Evolutionary conservation across 2,888 invertebrate species (phyloP).

Genomic region (Pollenia amentaria): DNA sequence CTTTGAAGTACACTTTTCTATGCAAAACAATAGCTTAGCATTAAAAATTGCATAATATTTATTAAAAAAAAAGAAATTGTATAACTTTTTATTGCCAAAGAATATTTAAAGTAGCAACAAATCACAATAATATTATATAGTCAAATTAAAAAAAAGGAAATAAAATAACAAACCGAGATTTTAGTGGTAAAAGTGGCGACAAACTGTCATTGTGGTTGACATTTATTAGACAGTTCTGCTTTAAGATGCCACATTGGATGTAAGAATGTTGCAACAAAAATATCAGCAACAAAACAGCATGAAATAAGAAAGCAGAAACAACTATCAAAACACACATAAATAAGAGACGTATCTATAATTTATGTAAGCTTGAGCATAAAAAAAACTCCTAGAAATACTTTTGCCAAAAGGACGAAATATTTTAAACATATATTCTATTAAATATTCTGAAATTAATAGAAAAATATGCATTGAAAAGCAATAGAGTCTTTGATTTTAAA

Average conservation of each 20-base stretch:
- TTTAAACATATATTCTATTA: conserved; percentile 18
- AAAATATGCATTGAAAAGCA: neutral
- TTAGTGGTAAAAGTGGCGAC: conserved; percentile 71
- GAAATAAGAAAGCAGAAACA: conserved; percentile 5
- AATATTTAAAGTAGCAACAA: conserved; percentile 46
- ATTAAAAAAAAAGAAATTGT: conserved; percentile 3
- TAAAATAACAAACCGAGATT: conserved; percentile 57
- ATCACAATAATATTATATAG: neutral
- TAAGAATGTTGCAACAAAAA: conserved; percentile 15
- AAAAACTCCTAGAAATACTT: neutral
- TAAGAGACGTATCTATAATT: neutral
- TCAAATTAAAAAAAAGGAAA: conserved; percentile 36
- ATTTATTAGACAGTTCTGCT: conserved; percentile 68
- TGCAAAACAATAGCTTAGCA: conserved; percentile 38
- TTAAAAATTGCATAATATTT: conserved; percentile 53
- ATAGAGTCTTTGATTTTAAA: neutral
- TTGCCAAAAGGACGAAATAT: neutral
- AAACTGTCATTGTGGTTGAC: conserved; percentile 73
- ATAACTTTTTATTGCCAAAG: conserved; percentile 59
- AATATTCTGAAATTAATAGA: neutral
- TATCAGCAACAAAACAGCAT: neutral
- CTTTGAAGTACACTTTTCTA: conserved; percentile 17
- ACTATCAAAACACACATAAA: neutral
- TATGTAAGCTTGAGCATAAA: conserved; percentile 7
- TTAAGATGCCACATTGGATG: conserved; percentile 54